Base-by-base conservation (phyloP, 2,113 vertebrate genomes). In the Dascyllus trimaculatus region DNA sequence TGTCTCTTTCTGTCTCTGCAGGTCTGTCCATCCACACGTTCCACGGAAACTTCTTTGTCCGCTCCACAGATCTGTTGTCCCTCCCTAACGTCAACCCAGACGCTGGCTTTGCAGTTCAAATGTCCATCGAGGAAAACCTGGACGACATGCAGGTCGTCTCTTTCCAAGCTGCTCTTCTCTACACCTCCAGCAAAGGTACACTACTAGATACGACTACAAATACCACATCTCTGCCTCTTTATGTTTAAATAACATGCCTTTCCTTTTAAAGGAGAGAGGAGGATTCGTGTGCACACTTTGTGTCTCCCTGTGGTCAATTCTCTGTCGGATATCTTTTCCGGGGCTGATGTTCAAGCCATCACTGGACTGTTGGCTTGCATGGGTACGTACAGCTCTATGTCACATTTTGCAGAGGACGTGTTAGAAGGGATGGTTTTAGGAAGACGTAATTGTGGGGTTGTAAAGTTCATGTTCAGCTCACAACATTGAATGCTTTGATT, bases 1-100 rank as follows among this genome's bases (percentile, higher is more conserved):
- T 18, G 1, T 57, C 2, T 49, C 21, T 52, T 11, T 51, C 18
- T 19, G 0, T 75, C 29, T 84, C 29, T 88, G 76, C 54, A 99
- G 98, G 98, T 85, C 94, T 99, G 87, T 99, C 98, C 90, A 99
- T 99, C 92, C 98, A 99, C 84, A 99, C 98, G 54, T 99, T 99
- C 96, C 98, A 99, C n/a, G 98, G 98, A 32, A 98, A 99, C 95
- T 99, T 99, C 94, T 99, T 99, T 1, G 98, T 99, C 24, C 93
- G 97, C 49, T 99, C 98, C 52, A 99, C 98, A 3, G 98, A 99
- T 84, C 89, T 99, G 86, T 24, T 99, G 77, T 99, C 98, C 0
- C 93, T 99, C 52, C 97, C 98, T 49, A 99, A 99, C 0, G 96
- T 99, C 22, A 99, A 98, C 88, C 98, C 98, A 0, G 98, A 99